Evolutionary conservation across 1,140 invertebrate species (phyloP), one percentile per base, ranked within the genome.

Genomic region (Drosophila kohkoa): DNA sequence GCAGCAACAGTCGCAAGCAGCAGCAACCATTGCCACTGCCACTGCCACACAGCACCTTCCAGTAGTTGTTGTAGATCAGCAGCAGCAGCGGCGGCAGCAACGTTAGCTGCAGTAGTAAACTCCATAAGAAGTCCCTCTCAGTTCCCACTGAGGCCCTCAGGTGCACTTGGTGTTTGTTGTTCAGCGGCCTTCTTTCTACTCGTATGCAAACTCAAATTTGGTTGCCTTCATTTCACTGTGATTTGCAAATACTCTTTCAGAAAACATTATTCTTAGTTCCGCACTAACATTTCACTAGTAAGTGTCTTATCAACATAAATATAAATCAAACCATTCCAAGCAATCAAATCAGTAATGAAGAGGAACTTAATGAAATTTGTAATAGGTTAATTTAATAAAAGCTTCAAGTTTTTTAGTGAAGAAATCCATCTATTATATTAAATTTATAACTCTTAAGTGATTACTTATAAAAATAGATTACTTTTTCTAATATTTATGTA

Each of bases 101-200:
- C 43, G 20, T 25, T 25, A 25, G 20, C 20, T 25, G 20, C 20
- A 46, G 62, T 41, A 43, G 35, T 30, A 51, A 72, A 66, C 63
- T 66, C 63, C 58, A 75, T 41, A 51, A 73, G 28, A 54, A 75
- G 68, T 69, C 49, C 55, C 62, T 57, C 55, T 64, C 59, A 70
- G 41, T 77, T 63, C 63, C 71, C 78, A 59, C 63, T 71, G 67
- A 64, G 51, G 63, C 70, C 79, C 81, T 75, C 54, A 79, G 76
- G 60, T 77, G 67, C 68, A 72, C 63, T 83, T 81, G 67, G 66
- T 80, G 77, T 74, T 82, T 82, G 75, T 67, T 79, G 65, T 57
- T 57, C 54, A 77, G 73, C 68, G 66, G 58, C 55, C 28, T 59
- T 59, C 59, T 64, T 68, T 49, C 71, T 71, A 41, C 35, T 57